Base-by-base conservation (phyloP, 2,888 invertebrate genomes). In the Lampropteryx suffumata region DNA sequence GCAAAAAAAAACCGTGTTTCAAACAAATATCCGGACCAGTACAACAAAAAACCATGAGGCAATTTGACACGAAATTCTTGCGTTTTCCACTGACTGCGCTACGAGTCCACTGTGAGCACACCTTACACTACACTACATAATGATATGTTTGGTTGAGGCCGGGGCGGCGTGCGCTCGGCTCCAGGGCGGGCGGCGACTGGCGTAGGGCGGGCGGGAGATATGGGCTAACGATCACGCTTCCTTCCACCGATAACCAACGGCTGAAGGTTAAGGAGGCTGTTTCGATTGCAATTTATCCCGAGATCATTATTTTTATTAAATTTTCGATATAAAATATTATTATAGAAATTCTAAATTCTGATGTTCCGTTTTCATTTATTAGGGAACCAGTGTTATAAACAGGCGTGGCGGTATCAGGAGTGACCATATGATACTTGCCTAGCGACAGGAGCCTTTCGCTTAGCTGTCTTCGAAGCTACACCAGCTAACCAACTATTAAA, bases 121-220 rank as follows among this genome's bases (percentile, higher is more conserved):
- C 55, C 55, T 57, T 61, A 57, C 48, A 55, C 53, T 59, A 57
- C 43, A 55, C 59, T 61, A 67, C 64, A 65, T 71, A 71, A 66
- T 86, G 87, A 87, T 87, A 88, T 88, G 87, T 88, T 74, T 80
- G 67, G 65, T 68, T 74, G 28, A 76, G 84, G 84, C 83, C 79
- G 80, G 64, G 66, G 61, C 71, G 64, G 67, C 77, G 79, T 65
- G 76, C 75, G 69, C 63, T 61, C 67, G 67, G 65, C 69, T 69
- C 71, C 73, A 71, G 79, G 78, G 79, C 82, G 77, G 82, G 84
- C 84, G 84, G 78, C 85, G 82, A 85, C 85, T 85, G 80, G 43
- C 68, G 71, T 59, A 62, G 69, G 69, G 67, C 67, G 67, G 60
- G 55, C 62, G 57, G 59, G 57, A 64, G 65, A 79, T 73, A 71